Evolutionary conservation across 2,888 invertebrate genomes (phyloP).

Genomic region (Oscheius sp.): DNA sequence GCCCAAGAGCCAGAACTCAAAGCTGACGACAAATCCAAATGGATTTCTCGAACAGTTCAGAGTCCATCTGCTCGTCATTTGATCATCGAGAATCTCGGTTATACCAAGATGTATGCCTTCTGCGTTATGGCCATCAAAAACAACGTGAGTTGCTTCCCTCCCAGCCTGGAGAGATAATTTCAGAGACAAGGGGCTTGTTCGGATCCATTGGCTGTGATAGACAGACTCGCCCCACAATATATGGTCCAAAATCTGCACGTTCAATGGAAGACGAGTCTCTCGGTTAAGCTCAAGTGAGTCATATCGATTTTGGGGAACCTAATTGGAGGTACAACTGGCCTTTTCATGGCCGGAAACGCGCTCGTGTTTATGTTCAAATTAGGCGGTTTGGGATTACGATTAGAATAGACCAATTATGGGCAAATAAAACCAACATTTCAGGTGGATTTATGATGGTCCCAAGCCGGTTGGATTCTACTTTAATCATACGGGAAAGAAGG

Average conservation of each 20-base stretch:
- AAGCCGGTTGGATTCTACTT: slow-evolving; percentile 62
- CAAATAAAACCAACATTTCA: slow-evolving; percentile 25
- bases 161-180: slow-evolving; percentile 32
- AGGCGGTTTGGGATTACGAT: not conserved
- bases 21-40: slow-evolving; percentile 48
- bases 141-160: slow-evolving; percentile 54
- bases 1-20: slow-evolving; percentile 65
- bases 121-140: slow-evolving; percentile 68
- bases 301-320: slow-evolving; percentile 1
- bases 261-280: slow-evolving; percentile 65
- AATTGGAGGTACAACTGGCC: slow-evolving; percentile 4
- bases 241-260: slow-evolving; percentile 51
- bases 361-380: not conserved
- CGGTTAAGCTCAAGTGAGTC: slow-evolving; percentile 55
- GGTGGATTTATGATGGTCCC: slow-evolving; percentile 66
- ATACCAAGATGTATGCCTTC: slow-evolving; percentile 69
- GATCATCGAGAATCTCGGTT: slow-evolving; percentile 54
- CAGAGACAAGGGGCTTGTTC: slow-evolving; percentile 69
- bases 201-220: slow-evolving; percentile 64
- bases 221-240: slow-evolving; percentile 57
- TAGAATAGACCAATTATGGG: not conserved
- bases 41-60: slow-evolving; percentile 61
- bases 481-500: slow-evolving; percentile 67
- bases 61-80: slow-evolving; percentile 59
- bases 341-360: not conserved